These are phyloP conservation scores for Podotricha telesiphe DNA, from an alignment of 2,888 invertebrate genomes.

Conservation along the genomic window DNA sequence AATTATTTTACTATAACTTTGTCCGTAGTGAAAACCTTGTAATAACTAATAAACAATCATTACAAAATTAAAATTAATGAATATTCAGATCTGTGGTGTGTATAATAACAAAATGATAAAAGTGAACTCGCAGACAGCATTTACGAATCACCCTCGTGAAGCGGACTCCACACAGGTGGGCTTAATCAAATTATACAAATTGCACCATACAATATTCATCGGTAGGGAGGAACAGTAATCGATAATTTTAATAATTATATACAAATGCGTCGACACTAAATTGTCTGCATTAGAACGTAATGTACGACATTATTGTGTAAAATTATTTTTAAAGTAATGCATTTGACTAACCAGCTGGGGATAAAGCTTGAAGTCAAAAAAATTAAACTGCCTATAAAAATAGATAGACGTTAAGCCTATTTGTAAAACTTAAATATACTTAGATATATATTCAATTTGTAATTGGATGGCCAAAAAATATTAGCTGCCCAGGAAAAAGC, in stretches of 20 bases:
- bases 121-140: constrained; percentile 33
- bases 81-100: constrained; percentile 23
- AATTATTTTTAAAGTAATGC: too few relatives aligned
- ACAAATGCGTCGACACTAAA: constrained; percentile 29
- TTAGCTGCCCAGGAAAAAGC: too few relatives aligned
- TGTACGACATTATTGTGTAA: neutral
- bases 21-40: neutral
- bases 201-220: constrained; percentile 82
- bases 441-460: too few relatives aligned
- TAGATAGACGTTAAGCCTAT: too few relatives aligned
- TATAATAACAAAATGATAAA: constrained; percentile 36
- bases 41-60: constrained; percentile 5
- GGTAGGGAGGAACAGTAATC: constrained; percentile 57
- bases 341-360: too few relatives aligned
- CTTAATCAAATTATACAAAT: constrained; percentile 83
- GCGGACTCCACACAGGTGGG: constrained; percentile 57
- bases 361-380: too few relatives aligned
- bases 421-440: too few relatives aligned
- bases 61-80: constrained; percentile 8
- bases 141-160: constrained; percentile 35
- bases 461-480: too few relatives aligned
- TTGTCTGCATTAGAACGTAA: constrained; percentile 1
- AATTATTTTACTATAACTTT: neutral
- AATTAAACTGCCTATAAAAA: too few relatives aligned
- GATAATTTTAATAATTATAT: constrained; percentile 41